Base-by-base conservation (phyloP, 2,797 vertebrate genomes). In the Borostomias antarcticus region DNA sequence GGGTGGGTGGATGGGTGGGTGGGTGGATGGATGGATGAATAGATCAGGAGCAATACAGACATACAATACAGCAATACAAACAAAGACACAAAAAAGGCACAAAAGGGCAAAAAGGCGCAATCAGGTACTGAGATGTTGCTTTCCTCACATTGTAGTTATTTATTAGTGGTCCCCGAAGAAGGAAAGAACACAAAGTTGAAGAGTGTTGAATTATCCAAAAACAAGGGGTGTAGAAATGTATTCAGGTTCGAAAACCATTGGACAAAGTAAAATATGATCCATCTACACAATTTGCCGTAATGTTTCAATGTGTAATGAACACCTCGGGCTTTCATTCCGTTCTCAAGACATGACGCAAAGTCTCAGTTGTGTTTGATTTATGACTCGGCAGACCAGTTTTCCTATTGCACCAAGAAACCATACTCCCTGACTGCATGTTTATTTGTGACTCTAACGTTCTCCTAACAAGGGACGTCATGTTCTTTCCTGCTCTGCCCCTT, bases 341-440 rank as follows among this genome's bases (percentile, higher is more conserved):
- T 40, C 35, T 71, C 35, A 59, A 43, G 5, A 45, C n/a, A 68
- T 66, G 62, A 62, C 51, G 74, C 59, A 21, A 77, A 66, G 72
- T 61, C 57, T 64, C 69, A 67, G 48, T 72, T 57, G 69, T 58
- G 83, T 75, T 68, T 73, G 64, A n/a, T 45, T 3, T 45, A 19
- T 72, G 40, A 54, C 43, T 62, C 58, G 65, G 72, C 33, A 74
- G 63, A 74, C 61, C 61, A 37, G 35, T 67, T 76, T 62, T 81
- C 74, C 78, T 85, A 85, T 85, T 80, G 78, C 82, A 85, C 82
- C 77, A 69, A 79, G 70, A 84, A 80, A 81, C 71, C 57, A 85
- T 82, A 81, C 64, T 64, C 81, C 85, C 79, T 70, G 40, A 53
- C 72, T 74, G 85, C 81, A 68, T 88, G 81, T 89, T 85, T 84